These are phyloP conservation scores for Junco hyemalis DNA, from an alignment of 2,113 vertebrate species.

Conservation along the genomic window DNA sequence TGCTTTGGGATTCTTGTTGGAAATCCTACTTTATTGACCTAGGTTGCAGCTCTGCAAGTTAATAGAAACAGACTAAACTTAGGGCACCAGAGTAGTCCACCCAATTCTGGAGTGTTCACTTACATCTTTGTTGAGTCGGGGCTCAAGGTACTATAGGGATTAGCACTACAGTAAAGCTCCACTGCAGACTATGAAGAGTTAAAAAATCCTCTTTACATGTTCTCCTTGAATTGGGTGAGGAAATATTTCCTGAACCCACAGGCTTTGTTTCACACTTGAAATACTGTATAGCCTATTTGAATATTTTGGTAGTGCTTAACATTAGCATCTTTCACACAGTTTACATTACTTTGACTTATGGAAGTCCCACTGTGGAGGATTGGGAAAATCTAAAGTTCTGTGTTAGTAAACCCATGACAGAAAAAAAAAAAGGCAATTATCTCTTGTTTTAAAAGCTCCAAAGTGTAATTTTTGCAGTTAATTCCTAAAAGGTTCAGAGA, in stretches of 20 bases:
- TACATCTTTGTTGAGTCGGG: background rate
- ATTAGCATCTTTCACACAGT: constrained; percentile 49
- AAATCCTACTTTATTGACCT: background rate
- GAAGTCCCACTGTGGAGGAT: constrained; percentile 50
- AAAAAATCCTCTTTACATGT: constrained; percentile 8
- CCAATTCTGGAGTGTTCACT: background rate
- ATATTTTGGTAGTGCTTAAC: constrained; percentile 53
- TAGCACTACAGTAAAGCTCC: background rate
- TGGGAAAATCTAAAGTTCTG: constrained; percentile 39
- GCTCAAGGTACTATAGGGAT: background rate
- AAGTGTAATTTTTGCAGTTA: constrained; percentile 52
- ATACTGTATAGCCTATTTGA: constrained; percentile 47
- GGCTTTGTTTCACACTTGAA: constrained; percentile 59
- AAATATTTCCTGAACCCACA: constrained; percentile 44
- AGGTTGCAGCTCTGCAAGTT: background rate
- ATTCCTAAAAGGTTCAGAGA: constrained; percentile 40
- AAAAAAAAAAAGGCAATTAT: constrained; percentile 54
- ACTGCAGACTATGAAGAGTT: background rate
- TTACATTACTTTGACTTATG: constrained; percentile 60
- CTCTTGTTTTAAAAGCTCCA: constrained; percentile 41
- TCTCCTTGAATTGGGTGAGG: background rate
- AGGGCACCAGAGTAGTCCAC: background rate
- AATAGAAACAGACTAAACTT: background rate
- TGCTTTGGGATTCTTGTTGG: background rate
- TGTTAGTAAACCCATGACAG: constrained; percentile 40